These are phyloP conservation scores for Paradoxurus hermaphroditus DNA, from an alignment of 2,113 vertebrate species.

Conservation along the genomic window DNA sequence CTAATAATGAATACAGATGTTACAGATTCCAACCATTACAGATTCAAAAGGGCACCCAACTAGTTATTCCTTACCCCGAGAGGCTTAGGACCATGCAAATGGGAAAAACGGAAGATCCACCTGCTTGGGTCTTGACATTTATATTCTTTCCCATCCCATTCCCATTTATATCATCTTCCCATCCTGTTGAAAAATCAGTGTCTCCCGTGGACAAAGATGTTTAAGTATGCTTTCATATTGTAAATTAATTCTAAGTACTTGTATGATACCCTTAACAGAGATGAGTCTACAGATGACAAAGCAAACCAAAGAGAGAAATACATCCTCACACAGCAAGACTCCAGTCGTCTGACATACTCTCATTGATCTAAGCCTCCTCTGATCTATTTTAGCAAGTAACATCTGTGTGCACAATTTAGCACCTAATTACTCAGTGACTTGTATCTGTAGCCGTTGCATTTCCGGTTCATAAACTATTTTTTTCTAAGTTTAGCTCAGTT, in stretches of 20 bases:
- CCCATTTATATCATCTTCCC: too few species aligned
- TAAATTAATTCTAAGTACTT: constrained; percentile 30
- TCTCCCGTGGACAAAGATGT: background rate
- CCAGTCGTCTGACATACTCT: background rate
- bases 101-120: background rate
- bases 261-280: background rate
- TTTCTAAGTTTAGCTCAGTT: background rate
- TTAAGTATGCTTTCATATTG: background rate
- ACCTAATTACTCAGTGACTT: background rate
- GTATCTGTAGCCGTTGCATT: background rate
- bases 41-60: background rate
- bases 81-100: background rate
- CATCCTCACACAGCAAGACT: background rate
- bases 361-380: background rate
- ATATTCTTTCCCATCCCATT: too few species aligned
- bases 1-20: background rate
- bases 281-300: background rate
- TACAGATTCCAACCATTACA: background rate
- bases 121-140: background rate
- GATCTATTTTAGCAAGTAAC: background rate
- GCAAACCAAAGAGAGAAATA: background rate
- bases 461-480: background rate
- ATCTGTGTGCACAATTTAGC: background rate
- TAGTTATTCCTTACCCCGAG: background rate
- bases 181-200: background rate